Conservation (phyloP, 1,140 invertebrate genomes). For the Camponotus pennsylvanicus region DNA sequence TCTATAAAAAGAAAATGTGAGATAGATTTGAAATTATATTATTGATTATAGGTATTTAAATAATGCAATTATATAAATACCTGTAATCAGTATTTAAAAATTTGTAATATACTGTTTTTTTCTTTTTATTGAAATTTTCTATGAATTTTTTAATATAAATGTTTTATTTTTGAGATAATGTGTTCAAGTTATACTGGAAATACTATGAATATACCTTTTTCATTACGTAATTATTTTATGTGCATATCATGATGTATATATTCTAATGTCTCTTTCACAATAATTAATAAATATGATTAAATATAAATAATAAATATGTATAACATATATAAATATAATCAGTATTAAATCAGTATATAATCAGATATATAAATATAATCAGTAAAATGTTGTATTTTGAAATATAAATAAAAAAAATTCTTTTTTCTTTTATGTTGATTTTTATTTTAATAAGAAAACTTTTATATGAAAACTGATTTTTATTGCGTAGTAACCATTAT, state of each 20-base stretch:
- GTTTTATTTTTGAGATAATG: background rate
- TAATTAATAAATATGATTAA: conserved; percentile 5
- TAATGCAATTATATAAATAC: conserved; percentile 13
- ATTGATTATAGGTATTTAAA: background rate
- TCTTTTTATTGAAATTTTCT: conserved; percentile 40
- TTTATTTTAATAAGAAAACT: background rate
- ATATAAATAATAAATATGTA: background rate
- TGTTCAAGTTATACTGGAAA: background rate
- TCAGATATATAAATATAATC: background rate
- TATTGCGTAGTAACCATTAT: conserved; percentile 6
- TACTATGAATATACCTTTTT: background rate
- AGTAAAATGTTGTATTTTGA: conserved; percentile 24
- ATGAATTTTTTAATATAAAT: conserved; percentile 19
- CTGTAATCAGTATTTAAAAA: conserved; percentile 21
- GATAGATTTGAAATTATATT: background rate
- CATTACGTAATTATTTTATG: background rate
- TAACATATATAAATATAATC: too few relatives aligned
- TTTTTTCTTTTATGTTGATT: background rate
- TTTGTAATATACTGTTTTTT: background rate
- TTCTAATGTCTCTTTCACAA: background rate
- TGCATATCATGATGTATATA: background rate
- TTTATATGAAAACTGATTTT: conserved; percentile 12
- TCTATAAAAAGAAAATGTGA: conserved; percentile 8
- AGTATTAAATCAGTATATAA: too few relatives aligned
- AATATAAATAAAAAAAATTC: background rate